A percentile compares a stretch with the other conserved stretches of the same genome.
Conservation (phyloP, 2,888 invertebrate species). For the Tyria jacobaeae region DNA sequence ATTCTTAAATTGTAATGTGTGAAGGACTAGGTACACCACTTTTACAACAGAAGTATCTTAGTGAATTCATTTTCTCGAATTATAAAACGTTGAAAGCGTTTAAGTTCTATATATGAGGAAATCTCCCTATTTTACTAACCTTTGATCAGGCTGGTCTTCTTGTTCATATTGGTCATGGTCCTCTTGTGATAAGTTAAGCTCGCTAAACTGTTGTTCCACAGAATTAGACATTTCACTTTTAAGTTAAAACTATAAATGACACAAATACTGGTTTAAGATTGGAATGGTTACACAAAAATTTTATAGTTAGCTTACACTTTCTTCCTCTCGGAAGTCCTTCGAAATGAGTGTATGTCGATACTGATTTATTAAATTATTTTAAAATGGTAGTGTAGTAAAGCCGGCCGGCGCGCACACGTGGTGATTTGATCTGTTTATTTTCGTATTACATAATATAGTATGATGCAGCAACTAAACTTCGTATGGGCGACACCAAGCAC, state of each 20-base stretch:
- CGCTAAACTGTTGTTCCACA: slow-evolving; percentile 90
- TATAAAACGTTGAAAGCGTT: neutral
- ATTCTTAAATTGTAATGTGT: too few relatives aligned
- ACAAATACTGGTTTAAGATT: slow-evolving; percentile 45
- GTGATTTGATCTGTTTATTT: slow-evolving; percentile 72
- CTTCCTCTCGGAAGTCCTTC: slow-evolving; percentile 14
- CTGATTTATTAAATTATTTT: slow-evolving; percentile 23
- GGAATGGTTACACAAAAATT: slow-evolving; percentile 42
- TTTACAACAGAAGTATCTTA: neutral
- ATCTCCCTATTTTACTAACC: slow-evolving; percentile 71
- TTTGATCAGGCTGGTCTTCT: slow-evolving; percentile 86
- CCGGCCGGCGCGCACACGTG: slow-evolving; percentile 72
- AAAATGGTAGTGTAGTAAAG: slow-evolving; percentile 30
- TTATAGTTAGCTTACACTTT: slow-evolving; percentile 29
- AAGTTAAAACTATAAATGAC: slow-evolving; percentile 26
- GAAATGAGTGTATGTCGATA: slow-evolving; percentile 24
- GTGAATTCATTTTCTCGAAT: neutral
- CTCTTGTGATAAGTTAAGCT: slow-evolving; percentile 89
- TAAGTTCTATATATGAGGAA: neutral
- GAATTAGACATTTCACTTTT: slow-evolving; percentile 77
- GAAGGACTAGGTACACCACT: neutral
- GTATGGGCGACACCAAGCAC: slow-evolving; percentile 49
- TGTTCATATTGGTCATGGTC: slow-evolving; percentile 92
- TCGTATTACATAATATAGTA: slow-evolving; percentile 74
- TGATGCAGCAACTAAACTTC: slow-evolving; percentile 52